Percentiles rank a stretch among this genome's conserved stretches.
Conservation (phyloP, 2,113 vertebrate genomes). For the Chaenocephalus aceratus region DNA sequence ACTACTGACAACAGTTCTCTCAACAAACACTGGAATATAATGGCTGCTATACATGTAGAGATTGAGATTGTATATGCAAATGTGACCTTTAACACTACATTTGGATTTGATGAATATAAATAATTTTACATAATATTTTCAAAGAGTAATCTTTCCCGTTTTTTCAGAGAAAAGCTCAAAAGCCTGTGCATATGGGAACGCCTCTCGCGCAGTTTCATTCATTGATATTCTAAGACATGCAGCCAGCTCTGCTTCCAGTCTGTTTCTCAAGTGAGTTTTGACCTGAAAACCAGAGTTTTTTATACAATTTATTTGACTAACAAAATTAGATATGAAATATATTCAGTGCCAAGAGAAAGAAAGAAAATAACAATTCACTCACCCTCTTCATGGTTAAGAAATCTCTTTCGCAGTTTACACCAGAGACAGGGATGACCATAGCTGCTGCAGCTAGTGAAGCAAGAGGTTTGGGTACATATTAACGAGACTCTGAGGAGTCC, state of each 20-base stretch:
- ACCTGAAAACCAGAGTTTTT: neutral
- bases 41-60: no score
- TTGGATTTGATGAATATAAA: no score
- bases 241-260: neutral
- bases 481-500: no score
- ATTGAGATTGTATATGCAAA: no score
- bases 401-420: neutral
- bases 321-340: no score
- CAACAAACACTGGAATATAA: no score
- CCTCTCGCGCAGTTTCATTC: neutral
- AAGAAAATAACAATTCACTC: neutral
- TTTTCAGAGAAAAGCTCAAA: no score
- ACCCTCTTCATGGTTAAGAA: neutral
- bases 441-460: neutral
- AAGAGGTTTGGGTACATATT: no score
- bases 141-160: no score
- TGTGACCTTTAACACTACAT: no score
- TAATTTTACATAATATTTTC: no score
- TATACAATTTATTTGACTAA: neutral
- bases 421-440: neutral
- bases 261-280: neutral
- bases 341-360: neutral
- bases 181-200: neutral
- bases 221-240: neutral
- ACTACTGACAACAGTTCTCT: no score